phyloP scores from a whole-genome alignment of 2,113 vertebrate genomes.

The Marmota flaviventris region DNA sequence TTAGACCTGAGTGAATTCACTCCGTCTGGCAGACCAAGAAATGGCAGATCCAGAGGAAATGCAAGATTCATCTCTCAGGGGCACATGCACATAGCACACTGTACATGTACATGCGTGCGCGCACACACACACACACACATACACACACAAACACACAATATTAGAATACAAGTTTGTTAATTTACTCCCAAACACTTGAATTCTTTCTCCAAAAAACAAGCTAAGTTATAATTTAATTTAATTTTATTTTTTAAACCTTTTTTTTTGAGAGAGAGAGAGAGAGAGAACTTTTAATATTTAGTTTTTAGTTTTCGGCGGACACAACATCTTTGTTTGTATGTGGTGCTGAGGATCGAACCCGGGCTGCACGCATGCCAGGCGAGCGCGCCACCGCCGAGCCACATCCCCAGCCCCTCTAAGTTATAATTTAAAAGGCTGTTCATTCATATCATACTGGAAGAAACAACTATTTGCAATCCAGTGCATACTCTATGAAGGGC shows the following conservation, averaged over 20 bases:
- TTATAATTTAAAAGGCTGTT: not conserved
- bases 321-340: no score
- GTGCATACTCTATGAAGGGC: not conserved
- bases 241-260: no score
- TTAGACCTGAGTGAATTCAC: not conserved
- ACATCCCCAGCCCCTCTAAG: not conserved
- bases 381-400: no score
- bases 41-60: not conserved
- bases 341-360: no score
- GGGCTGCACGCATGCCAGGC: no score
- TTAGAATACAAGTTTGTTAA: not conserved
- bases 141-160: not conserved
- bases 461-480: not conserved
- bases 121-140: no score
- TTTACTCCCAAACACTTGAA: not conserved
- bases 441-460: not conserved
- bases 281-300: no score
- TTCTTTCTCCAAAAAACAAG: not conserved
- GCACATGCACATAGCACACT: no score
- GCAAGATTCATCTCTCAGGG: not conserved
- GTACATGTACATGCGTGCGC: not conserved
- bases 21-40: not conserved
- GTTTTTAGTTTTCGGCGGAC: no score
- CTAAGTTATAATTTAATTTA: not conserved
- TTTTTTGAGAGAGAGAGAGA: no score